A percentile compares a stretch with the other conserved stretches of the same genome.
These are phyloP conservation scores for Manis javanica DNA, from an alignment of 2,797 vertebrate genomes.

Conservation along the genomic window DNA sequence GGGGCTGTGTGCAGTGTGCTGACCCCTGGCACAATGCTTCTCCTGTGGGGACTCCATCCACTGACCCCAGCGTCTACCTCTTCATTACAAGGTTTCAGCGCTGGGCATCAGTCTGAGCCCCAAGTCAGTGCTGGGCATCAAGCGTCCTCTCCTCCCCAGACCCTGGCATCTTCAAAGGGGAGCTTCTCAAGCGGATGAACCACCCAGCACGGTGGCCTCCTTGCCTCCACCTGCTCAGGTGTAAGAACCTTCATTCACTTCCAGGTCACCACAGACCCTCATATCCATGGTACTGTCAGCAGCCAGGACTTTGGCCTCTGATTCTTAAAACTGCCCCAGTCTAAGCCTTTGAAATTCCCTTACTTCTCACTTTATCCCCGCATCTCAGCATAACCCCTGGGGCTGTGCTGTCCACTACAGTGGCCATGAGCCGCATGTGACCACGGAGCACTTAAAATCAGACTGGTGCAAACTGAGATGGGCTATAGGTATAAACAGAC, in stretches of 20 bases:
- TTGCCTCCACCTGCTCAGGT: background rate
- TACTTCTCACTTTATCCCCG: background rate
- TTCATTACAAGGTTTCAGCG: background rate
- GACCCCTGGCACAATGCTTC: background rate
- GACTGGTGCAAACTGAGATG: background rate
- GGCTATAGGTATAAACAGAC: background rate
- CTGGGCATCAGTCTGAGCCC: background rate
- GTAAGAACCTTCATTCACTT: background rate
- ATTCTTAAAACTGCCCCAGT: background rate
- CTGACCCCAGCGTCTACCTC: background rate
- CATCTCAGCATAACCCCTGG: background rate
- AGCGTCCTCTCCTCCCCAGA: background rate
- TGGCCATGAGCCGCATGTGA: background rate
- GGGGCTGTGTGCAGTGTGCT: rapidly evolving
- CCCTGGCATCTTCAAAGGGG: background rate
- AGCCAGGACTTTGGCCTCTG: background rate
- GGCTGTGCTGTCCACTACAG: rapidly evolving
- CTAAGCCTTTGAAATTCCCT: background rate
- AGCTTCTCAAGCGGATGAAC: background rate
- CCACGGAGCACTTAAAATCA: background rate
- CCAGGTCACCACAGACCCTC: background rate
- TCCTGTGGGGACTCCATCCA: rapidly evolving
- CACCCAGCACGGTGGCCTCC: background rate
- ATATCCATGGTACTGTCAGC: background rate
- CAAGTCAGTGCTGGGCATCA: background rate